Base-by-base conservation (phyloP, 2,797 vertebrate species). In the Macrochelys suwanniensis region DNA sequence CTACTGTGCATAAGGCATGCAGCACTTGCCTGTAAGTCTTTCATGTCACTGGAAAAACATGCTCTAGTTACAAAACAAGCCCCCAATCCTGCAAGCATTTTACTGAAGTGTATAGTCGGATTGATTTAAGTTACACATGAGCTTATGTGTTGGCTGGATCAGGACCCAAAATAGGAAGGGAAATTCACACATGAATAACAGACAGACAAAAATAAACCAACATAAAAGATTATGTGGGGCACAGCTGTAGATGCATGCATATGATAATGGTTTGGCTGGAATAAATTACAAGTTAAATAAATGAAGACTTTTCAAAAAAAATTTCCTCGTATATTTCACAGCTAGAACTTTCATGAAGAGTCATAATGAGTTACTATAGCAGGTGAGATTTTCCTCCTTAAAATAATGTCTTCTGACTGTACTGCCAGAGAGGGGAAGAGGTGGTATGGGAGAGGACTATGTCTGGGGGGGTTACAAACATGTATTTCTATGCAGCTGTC, bases 21-120 rank as follows among this genome's bases (percentile, higher is more conserved):
- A 91, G 88, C 37, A 86, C 25, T 74, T 76, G 45, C 8, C 84
- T 26, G 57, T 19, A 56, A 79, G 17, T 86, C 96, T 68, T 42
- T 93, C 45, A 86, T 89, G 89, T 93, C 42, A 26, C 88, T 96
- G 83, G 85, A 68, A 92, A 92, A 92, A 15, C 53, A 25, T 82
- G 74, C 23, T 47, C 37, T 13, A 47, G 4, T 28, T 80, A 85
- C 11, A 93, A 93, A 89, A 49, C 9, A 80, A 11, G n/a, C 51
- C 95, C 84, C 49, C 83, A 87, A 45, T 59, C 91, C 83, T 91
- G 80, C 78, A 94, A 87, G 74, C 49, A 84, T 84, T 89, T 45
- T 91, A 85, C 28, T 93, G 89, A 93, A 57, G 87, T 45, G 33
- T 12, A 15, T 19, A 86, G 78, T 87, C 93, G 54, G 65, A 84